These are phyloP conservation scores for Agrilus biguttatus DNA, from an alignment of 2,888 invertebrate genomes.

Conservation along the genomic window DNA sequence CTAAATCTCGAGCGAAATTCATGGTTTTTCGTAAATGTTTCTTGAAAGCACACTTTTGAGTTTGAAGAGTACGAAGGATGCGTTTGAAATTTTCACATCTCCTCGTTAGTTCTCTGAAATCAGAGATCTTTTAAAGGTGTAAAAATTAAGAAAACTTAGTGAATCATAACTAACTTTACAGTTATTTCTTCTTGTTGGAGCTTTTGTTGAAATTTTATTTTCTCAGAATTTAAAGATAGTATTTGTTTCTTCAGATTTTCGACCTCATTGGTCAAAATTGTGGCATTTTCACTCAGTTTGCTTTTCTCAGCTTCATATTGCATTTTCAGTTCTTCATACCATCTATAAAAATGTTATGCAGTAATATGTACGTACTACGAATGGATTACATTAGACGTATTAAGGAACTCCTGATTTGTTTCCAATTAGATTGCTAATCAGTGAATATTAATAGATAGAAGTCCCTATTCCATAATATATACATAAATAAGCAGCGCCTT, in stretches of 20 bases:
- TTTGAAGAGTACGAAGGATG: slow-evolving; percentile 31
- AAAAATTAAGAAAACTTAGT: neutral
- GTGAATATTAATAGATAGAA: no score
- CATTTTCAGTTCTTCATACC: slow-evolving; percentile 59
- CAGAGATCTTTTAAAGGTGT: slow-evolving; percentile 5
- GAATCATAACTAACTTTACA: slow-evolving; percentile 20
- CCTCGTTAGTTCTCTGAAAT: slow-evolving; percentile 29
- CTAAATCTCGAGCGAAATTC: slow-evolving; percentile 37
- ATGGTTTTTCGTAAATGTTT: slow-evolving; percentile 38
- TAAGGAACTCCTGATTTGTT: no score
- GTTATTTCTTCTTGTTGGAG: slow-evolving; percentile 39
- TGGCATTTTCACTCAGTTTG: slow-evolving; percentile 39
- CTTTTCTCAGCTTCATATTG: slow-evolving; percentile 56
- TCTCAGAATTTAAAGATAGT: slow-evolving; percentile 28
- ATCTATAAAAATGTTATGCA: slow-evolving; percentile 26
- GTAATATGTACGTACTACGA: no score
- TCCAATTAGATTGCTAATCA: no score
- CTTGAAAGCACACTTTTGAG: slow-evolving; percentile 35
- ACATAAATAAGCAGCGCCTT: no score
- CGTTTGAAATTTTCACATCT: slow-evolving; percentile 34
- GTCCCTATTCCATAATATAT: no score
- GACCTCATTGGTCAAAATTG: slow-evolving; percentile 32
- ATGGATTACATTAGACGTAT: no score
- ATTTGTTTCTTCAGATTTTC: slow-evolving; percentile 36
- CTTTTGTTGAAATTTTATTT: slow-evolving; percentile 36